phyloP scores from a whole-genome alignment of 2,113 vertebrate species.

The Dipodomys ordii region DNA sequence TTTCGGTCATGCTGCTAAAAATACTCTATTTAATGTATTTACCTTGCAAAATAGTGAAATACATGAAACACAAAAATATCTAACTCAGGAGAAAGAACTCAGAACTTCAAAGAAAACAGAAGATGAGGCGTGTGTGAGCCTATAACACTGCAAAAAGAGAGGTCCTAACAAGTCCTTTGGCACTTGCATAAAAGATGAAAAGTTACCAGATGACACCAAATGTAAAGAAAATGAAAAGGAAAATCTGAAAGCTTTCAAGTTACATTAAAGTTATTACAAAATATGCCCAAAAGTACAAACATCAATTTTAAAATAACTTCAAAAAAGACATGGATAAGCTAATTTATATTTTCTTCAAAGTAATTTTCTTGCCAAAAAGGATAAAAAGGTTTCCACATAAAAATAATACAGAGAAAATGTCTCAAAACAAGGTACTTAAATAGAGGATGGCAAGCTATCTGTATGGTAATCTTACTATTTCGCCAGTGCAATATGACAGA shows the following conservation, averaged over 20 bases:
- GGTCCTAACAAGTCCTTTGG: constrained; percentile 37
- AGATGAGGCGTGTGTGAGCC: not conserved
- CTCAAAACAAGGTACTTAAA: constrained; percentile 34
- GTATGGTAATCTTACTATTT: constrained; percentile 1
- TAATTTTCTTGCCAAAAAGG: constrained; percentile 67
- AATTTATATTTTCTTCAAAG: constrained; percentile 71
- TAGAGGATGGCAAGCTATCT: not conserved
- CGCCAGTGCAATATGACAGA: not conserved
- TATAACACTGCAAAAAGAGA: not conserved
- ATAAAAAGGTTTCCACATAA: constrained; percentile 64
- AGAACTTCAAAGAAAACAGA: constrained; percentile 72
- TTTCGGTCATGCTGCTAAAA: constrained; percentile 52
- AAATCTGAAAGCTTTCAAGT: constrained; percentile 78
- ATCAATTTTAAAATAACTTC: constrained; percentile 80
- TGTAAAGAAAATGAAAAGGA: constrained; percentile 56
- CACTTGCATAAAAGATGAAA: constrained; percentile 71
- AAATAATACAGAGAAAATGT: constrained; percentile 56
- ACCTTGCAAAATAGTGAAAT: constrained; percentile 7
- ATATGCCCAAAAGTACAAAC: constrained; percentile 69
- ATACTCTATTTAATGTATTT: not conserved
- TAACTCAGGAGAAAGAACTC: constrained; percentile 41
- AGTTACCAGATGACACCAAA: constrained; percentile 54
- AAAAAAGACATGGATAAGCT: constrained; percentile 68
- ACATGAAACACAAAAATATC: constrained; percentile 27
- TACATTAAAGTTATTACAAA: constrained; percentile 80